Conservation (phyloP, 2,888 invertebrate genomes). For the Neoascia interrupta region DNA sequence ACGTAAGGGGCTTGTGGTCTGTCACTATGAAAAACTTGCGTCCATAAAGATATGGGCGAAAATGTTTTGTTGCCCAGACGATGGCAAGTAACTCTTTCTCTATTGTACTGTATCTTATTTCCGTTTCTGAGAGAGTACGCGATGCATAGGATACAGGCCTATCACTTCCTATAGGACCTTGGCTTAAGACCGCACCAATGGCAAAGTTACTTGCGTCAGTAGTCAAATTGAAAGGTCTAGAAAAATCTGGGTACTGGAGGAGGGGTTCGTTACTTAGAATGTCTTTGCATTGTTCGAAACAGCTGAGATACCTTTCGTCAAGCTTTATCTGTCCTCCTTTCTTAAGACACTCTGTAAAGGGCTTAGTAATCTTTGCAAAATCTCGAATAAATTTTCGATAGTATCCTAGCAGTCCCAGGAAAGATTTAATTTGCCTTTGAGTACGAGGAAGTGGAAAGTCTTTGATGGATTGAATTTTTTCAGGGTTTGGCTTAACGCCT, state of each 20-base stretch:
- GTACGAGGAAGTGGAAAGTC: slow-evolving; percentile 23
- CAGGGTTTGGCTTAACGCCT: slow-evolving; percentile 71
- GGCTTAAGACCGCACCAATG: too few species aligned
- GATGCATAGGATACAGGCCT: not conserved
- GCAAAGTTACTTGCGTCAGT: too few species aligned
- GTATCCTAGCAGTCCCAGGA: slow-evolving; percentile 59
- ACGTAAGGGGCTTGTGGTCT: not conserved
- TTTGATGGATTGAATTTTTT: slow-evolving; percentile 60
- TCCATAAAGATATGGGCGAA: not conserved
- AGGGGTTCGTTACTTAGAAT: too few species aligned
- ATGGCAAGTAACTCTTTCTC: not conserved
- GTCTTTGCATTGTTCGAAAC: slow-evolving; percentile 18
- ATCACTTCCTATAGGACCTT: not conserved
- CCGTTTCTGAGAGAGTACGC: not conserved
- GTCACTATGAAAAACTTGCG: not conserved
- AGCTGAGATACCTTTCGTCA: not conserved
- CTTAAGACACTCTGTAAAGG: slow-evolving; percentile 1
- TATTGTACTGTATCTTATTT: not conserved
- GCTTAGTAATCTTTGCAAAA: slow-evolving; percentile 1
- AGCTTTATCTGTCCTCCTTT: not conserved
- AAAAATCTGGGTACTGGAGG: not conserved
- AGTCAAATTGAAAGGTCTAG: slow-evolving; percentile 33
- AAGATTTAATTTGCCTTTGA: slow-evolving; percentile 61
- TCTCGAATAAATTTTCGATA: slow-evolving; percentile 62
- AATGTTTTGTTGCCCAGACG: not conserved